These are phyloP conservation scores for Lepidurus couesii DNA, from an alignment of 1,140 invertebrate genomes.

Conservation along the genomic window DNA sequence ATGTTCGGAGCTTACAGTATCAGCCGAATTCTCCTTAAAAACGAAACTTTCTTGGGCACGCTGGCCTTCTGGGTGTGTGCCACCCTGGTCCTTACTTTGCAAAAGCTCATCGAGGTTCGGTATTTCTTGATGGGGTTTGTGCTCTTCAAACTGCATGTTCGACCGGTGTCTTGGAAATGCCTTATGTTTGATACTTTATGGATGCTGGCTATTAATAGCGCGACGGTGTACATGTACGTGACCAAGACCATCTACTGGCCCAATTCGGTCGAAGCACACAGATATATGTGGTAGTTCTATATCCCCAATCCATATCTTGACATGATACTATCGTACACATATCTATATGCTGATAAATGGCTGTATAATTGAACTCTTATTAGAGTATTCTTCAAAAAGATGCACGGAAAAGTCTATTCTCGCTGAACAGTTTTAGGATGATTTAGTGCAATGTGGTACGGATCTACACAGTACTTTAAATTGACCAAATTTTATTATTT, in stretches of 20 bases:
- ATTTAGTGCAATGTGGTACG: too few relatives aligned
- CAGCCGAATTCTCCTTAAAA: constrained; percentile 42
- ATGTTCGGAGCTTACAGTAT: constrained; percentile 60
- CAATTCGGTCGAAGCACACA: constrained; percentile 65
- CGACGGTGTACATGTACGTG: constrained; percentile 76
- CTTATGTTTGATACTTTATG: constrained; percentile 63
- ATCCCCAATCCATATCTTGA: neutral
- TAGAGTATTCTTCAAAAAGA: too few relatives aligned
- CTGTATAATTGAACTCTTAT: too few relatives aligned
- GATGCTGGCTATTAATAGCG: constrained; percentile 63
- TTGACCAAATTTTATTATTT: too few relatives aligned
- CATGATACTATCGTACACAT: too few relatives aligned
- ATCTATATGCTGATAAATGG: too few relatives aligned
- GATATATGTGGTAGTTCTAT: constrained; percentile 79
- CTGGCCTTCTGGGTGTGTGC: constrained; percentile 59
- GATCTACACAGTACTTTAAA: too few relatives aligned
- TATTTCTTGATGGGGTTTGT: constrained; percentile 93
- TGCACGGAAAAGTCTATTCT: too few relatives aligned
- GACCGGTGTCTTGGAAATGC: constrained; percentile 49
- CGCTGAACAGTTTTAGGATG: too few relatives aligned
- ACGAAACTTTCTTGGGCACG: constrained; percentile 51
- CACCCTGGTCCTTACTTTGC: constrained; percentile 62
- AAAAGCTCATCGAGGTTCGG: constrained; percentile 81
- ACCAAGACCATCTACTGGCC: constrained; percentile 77
- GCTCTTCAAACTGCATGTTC: constrained; percentile 67